These are phyloP conservation scores for Lasius platythorax DNA, from an alignment of 2,888 invertebrate species.

Conservation along the genomic window DNA sequence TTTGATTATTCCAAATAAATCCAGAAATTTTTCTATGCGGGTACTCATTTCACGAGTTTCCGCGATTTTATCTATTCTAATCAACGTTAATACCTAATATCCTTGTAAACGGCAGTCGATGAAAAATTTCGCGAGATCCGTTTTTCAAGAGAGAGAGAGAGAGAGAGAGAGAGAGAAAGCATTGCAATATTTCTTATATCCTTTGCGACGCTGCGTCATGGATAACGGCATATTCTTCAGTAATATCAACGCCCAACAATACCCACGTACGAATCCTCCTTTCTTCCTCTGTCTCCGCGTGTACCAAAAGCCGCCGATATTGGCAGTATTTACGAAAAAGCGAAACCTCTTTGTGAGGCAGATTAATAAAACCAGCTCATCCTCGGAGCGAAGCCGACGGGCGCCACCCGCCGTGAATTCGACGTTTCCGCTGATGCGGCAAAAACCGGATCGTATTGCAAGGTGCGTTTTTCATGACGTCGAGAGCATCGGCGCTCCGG, in stretches of 20 bases:
- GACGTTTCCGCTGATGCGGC: slow-evolving; percentile 82
- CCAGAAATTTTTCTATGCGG: not conserved
- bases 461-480: slow-evolving; percentile 70
- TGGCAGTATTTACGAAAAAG: slow-evolving; percentile 78
- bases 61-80: not conserved
- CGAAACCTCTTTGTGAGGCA: slow-evolving; percentile 78
- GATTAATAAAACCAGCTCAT: slow-evolving; percentile 85
- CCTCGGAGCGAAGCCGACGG: slow-evolving; percentile 75
- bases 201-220: slow-evolving; percentile 39
- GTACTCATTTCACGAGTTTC: not conserved
- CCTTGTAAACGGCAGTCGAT: not conserved
- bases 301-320: slow-evolving; percentile 69
- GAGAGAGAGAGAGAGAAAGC: not conserved
- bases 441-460: slow-evolving; percentile 79
- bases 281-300: slow-evolving; percentile 55
- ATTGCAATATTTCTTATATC: slow-evolving; percentile 42
- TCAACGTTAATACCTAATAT: not conserved
- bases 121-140: not conserved
- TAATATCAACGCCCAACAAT: slow-evolving; percentile 72
- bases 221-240: slow-evolving; percentile 57
- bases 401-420: slow-evolving; percentile 78
- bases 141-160: slow-evolving; percentile 2
- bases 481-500: slow-evolving; percentile 51
- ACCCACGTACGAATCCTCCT: slow-evolving; percentile 53
- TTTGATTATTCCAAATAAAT: not conserved